Conservation (phyloP, 2,888 invertebrate genomes). For the Chaetoderma sp. region DNA sequence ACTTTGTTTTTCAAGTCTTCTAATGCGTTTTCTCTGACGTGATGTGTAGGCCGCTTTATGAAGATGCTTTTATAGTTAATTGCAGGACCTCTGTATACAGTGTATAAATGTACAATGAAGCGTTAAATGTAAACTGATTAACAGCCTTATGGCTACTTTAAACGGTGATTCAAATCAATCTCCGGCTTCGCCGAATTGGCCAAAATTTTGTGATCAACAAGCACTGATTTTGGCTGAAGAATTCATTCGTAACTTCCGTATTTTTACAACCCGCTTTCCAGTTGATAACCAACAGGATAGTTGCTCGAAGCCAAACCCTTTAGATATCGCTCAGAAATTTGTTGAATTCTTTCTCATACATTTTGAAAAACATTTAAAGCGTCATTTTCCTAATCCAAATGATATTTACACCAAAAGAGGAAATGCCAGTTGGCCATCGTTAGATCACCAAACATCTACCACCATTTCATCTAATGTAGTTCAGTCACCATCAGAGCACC, state of each 20-base stretch:
- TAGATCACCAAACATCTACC: too few species aligned
- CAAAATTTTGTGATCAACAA: conserved; percentile 72
- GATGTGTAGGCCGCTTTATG: too few species aligned
- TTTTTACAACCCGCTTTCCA: conserved; percentile 63
- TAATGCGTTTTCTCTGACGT: too few species aligned
- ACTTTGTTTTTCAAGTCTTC: too few species aligned
- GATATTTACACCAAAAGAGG: too few species aligned
- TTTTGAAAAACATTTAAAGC: conserved; percentile 77
- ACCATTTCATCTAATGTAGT: conserved; percentile 5
- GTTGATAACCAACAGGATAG: not conserved
- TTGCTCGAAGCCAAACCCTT: conserved; percentile 75
- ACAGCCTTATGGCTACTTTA: conserved; percentile 33
- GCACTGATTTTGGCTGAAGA: conserved; percentile 87
- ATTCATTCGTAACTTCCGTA: conserved; percentile 87
- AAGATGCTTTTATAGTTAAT: too few species aligned
- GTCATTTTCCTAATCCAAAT: not conserved
- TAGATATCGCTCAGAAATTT: conserved; percentile 85
- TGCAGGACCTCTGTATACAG: too few species aligned
- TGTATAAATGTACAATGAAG: too few species aligned
- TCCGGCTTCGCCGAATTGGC: conserved; percentile 70
- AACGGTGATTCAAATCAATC: conserved; percentile 23
- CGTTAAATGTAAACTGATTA: too few species aligned
- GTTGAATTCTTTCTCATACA: conserved; percentile 86
- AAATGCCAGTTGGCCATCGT: not conserved
- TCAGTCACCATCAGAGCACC: too few species aligned